Evolutionary conservation across 2,888 invertebrate species (phyloP), one percentile per base, ranked within the genome.

Genomic region (Dasypogon diadema): DNA sequence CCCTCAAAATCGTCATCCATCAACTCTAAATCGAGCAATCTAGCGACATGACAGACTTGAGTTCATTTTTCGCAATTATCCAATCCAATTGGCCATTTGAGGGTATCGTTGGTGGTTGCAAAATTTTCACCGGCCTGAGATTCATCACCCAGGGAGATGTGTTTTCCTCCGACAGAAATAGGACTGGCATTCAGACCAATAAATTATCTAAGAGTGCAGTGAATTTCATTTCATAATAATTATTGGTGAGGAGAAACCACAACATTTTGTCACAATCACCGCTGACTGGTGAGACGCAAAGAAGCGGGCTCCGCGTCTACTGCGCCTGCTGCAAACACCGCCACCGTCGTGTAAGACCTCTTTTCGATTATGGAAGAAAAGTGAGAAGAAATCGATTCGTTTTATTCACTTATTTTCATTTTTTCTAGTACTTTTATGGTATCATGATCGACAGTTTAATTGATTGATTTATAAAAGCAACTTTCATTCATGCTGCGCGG

Each of bases 391-490:
- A 70, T 70, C 70, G 70, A 54, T 30, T 70, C 54, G 70, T 30
- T 70, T 70, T 55, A 56, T 73, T 73, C 56, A 42, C 56, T 55
- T 73, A 73, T 56, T 73, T 56, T 37, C 42, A 55, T 56, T 42
- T 54, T 73, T 56, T 21, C 14, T 42, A 22, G 10, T 73, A 42
- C 73, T 37, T 74, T 60, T 74, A 74, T 74, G 60, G 74, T 51
- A 74, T 16, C 74, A 60, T 74, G 60, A 60, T 74, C 60, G 74
- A 74, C 74, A 74, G 58, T 51, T 74, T 74, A 74, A 74, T 74
- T 74, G 74, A 74, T 74, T 74, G 74, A 74, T 74, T 74, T 74
- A 74, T 74, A 74, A 60, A 74, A 74, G 74, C 37, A 12, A 74
- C 56, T 74, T 74, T 58, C 74, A 73, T 73, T 56, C 73, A 56